Conservation (phyloP, 1,140 invertebrate genomes). For the Drepana arcuata region DNA sequence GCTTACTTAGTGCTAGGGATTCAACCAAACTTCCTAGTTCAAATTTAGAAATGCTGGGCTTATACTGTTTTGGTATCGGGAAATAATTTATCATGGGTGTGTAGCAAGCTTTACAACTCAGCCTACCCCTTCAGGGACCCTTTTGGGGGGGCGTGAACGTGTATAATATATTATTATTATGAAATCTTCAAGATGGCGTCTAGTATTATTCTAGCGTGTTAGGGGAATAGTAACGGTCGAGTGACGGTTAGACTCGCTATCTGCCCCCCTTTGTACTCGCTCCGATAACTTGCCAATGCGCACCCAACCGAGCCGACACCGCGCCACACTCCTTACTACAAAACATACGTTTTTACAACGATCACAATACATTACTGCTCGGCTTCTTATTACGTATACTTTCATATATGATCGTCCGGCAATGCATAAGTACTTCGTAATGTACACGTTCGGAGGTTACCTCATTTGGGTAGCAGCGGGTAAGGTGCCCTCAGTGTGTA, state of each 20-base stretch:
- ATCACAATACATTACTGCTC: constrained; percentile 44
- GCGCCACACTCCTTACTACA: constrained; percentile 58
- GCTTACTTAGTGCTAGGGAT: too few species aligned
- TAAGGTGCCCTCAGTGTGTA: constrained; percentile 45
- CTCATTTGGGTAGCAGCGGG: too few species aligned
- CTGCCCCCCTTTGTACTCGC: constrained; percentile 68
- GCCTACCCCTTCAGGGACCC: too few species aligned
- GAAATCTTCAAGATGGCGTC: constrained; percentile 55
- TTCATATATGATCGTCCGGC: constrained; percentile 25
- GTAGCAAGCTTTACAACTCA: too few species aligned
- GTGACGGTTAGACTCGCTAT: constrained; percentile 66
- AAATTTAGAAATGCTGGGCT: too few species aligned
- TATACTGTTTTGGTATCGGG: too few species aligned
- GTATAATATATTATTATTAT: too few species aligned
- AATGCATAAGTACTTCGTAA: too few species aligned
- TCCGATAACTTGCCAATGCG: constrained; percentile 70
- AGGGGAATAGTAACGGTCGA: constrained; percentile 70
- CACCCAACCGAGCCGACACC: constrained; percentile 64
- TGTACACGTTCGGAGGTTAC: too few species aligned
- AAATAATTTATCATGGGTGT: too few species aligned
- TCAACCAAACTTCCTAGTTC: too few species aligned
- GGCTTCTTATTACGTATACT: constrained; percentile 21
- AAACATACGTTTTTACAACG: constrained; percentile 50
- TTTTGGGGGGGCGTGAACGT: too few species aligned
- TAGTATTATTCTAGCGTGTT: constrained; percentile 66